phyloP scores from a whole-genome alignment of 1,140 invertebrate species.

The Zaprionus africanus region DNA sequence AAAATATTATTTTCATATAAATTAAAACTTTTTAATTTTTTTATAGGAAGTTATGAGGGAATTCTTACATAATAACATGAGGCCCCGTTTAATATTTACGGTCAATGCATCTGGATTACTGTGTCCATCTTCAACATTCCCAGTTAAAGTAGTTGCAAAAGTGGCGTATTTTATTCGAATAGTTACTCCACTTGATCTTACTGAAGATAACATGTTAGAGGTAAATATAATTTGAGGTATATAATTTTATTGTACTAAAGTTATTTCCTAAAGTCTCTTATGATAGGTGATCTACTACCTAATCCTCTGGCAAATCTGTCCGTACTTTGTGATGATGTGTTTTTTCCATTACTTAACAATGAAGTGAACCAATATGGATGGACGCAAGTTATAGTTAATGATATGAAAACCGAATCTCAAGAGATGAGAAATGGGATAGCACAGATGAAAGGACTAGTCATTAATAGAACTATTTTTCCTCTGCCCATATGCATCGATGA shows the following conservation, averaged over 20 bases:
- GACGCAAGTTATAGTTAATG: slow-evolving; percentile 89
- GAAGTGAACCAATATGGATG: slow-evolving; percentile 88
- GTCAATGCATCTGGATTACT: slow-evolving; percentile 84
- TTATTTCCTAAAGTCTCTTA: slow-evolving; percentile 40
- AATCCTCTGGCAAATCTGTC: slow-evolving; percentile 90
- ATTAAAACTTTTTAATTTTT: neutral
- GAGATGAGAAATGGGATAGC: slow-evolving; percentile 89
- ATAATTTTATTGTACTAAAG: neutral
- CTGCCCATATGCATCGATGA: slow-evolving; percentile 89
- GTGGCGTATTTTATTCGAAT: slow-evolving; percentile 89
- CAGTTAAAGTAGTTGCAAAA: slow-evolving; percentile 85
- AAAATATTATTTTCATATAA: too few species aligned
- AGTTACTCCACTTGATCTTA: slow-evolving; percentile 84
- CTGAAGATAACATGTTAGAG: slow-evolving; percentile 86
- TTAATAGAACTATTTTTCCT: slow-evolving; percentile 86
- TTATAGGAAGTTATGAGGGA: slow-evolving; percentile 84
- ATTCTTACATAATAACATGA: slow-evolving; percentile 85
- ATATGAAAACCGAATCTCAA: slow-evolving; percentile 89
- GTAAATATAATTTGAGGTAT: slow-evolving; percentile 75
- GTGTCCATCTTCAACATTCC: slow-evolving; percentile 72
- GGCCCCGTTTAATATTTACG: slow-evolving; percentile 86
- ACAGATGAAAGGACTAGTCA: slow-evolving; percentile 86
- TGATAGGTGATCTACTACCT: slow-evolving; percentile 85
- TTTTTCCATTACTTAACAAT: slow-evolving; percentile 88
- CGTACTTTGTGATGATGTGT: slow-evolving; percentile 90